Evolutionary conservation across 2,113 vertebrate species (phyloP).

Genomic region (Fregata magnificens): DNA sequence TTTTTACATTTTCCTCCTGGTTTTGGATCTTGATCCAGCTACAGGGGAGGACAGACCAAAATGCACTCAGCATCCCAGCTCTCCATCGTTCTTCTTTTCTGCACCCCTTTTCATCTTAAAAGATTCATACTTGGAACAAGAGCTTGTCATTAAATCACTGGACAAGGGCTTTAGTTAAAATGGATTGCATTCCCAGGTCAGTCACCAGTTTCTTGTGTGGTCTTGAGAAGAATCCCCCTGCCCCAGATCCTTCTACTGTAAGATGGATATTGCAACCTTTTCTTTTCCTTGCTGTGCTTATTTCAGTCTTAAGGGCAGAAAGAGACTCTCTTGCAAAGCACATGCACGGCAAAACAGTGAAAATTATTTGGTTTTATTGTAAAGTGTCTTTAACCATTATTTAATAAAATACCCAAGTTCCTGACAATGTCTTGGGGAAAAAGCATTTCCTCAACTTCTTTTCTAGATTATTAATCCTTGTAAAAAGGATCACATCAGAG

Average conservation of each 20-base stretch:
- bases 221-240: neutral
- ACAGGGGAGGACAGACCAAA: rapidly evolving
- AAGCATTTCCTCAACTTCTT: neutral
- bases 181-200: neutral
- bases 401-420: neutral
- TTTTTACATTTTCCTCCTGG: neutral
- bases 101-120: neutral
- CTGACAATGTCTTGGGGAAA: neutral
- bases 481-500: neutral
- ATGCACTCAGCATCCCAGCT: neutral
- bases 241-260: neutral
- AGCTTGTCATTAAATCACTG: neutral
- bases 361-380: neutral
- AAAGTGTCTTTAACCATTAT: neutral
- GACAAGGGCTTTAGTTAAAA: neutral
- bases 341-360: neutral
- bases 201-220: neutral
- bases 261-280: neutral
- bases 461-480: neutral
- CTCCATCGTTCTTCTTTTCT: neutral
- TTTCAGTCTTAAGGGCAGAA: neutral
- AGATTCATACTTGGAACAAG: neutral
- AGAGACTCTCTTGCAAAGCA: rapidly evolving
- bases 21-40: neutral
- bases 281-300: neutral